Base-by-base conservation (phyloP, 2,888 invertebrate genomes). In the Odontomyia ornata region DNA sequence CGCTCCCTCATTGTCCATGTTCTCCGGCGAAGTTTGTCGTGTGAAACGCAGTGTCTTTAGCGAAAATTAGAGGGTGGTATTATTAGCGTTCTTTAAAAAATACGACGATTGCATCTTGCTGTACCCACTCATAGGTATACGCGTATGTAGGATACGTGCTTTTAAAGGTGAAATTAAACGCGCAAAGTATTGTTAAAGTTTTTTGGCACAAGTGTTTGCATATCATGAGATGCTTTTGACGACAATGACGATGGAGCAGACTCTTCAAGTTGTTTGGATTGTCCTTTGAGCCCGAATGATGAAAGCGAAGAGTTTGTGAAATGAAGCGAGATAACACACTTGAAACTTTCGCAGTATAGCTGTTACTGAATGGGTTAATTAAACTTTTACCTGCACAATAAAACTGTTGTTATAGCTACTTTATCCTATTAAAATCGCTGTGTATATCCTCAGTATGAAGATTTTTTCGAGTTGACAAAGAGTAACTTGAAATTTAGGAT, bases 101-200 rank as follows among this genome's bases (percentile, higher is more conserved):
- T 47, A 69, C 65, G 43, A 36, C 65, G 65, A 67, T 25, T 69
- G 69, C 69, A 69, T 69, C 25, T 47, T 60, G 60, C 4, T 25
- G 25, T 18, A 23, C 60, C 21, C 23, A 36, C 36, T 25, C 23
- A 13, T 21, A 60, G 4, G 60, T 23, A 25, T 23, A 30, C n/a
- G 21, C 36, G 36, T 65, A 1, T 0, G 21, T 65, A 62, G 7
- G n/a, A n/a, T 62, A 62, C 43, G 36, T 1, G 4, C 46, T 21
- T 67, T 36, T 46, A 67, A 67, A 67, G 67, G 67, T 69, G 30
- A 69, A 69, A 69, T 69, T 69, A 47, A 47, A 69, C 69, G 18
- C 47, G 30, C n/a, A 64, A 64, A 64, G 64, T 30, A 30, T 64
- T 28, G 7, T 64, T 15, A 30, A 64, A 64, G 64, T 64, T 64